Evolutionary conservation across 1,140 invertebrate genomes (phyloP).

Genomic region (Marisa cornuarietis): DNA sequence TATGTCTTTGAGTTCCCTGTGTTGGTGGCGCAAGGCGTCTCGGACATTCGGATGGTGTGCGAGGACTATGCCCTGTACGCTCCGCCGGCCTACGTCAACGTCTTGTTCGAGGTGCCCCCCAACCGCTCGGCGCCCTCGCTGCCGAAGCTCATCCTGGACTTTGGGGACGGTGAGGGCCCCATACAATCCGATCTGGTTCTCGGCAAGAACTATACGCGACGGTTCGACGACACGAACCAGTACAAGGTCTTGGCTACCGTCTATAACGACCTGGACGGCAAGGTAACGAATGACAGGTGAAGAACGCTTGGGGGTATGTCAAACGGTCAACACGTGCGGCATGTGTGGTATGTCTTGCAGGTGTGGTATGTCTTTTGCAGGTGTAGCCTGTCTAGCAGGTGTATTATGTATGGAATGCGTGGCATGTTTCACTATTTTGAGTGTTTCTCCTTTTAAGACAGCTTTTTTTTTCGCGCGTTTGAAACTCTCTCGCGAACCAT

Average conservation of each 20-base stretch:
- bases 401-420: too few species aligned
- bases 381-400: too few species aligned
- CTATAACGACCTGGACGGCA: slow-evolving; percentile 38
- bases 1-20: slow-evolving; percentile 30
- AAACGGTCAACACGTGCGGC: too few species aligned
- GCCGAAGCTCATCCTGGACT: slow-evolving; percentile 35
- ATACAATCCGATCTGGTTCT: neutral
- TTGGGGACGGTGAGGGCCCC: slow-evolving; percentile 33
- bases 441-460: too few species aligned
- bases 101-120: slow-evolving; percentile 32
- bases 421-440: too few species aligned
- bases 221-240: slow-evolving; percentile 26
- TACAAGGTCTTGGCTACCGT: slow-evolving; percentile 40
- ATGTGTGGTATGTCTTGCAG: too few species aligned
- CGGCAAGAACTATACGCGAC: slow-evolving; percentile 3
- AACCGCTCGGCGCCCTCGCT: slow-evolving; percentile 37
- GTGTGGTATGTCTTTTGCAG: too few species aligned
- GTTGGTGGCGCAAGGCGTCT: slow-evolving; percentile 41
- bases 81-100: slow-evolving; percentile 38
- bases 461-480: too few species aligned
- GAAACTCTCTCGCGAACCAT: too few species aligned
- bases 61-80: slow-evolving; percentile 38
- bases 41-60: slow-evolving; percentile 33
- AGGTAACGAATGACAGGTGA: slow-evolving; percentile 6
- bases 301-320: too few species aligned